Evolutionary conservation across 1,140 invertebrate genomes (phyloP), one percentile per base, ranked within the genome.

Genomic region (Coenobita brevimanus): DNA sequence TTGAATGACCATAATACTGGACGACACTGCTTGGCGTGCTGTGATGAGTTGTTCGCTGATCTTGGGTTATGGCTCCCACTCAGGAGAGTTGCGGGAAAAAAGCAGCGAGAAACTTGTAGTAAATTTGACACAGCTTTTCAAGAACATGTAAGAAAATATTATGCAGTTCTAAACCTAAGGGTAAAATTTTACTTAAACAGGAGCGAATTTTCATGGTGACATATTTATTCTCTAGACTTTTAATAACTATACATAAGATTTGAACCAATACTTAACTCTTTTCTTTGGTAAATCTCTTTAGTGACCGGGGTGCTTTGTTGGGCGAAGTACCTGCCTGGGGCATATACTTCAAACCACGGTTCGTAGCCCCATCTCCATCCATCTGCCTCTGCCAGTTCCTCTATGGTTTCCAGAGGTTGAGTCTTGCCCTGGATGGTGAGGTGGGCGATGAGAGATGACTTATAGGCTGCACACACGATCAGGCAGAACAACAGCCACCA

Each of bases 401-500:
- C 43, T 3, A 78, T 50, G 24, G 75, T 78, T 10, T 78, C 75
- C 10, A 30, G 33, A 10, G 43, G 75, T 1, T 3, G 15, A 4
- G 75, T 24, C 1, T 50, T 78, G 0, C 43, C 41, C 24, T 78
- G 38, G 3, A 78, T 54, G 1, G 38, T 78, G 13, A 78, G 33
- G 43, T 78, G 75, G 3, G 75, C 38, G 41, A 78, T 54, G 3
- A 78, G 4, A 27, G 75, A 78, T 4, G 75, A 78, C 13, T 41
- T 36, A 27, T 50, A 78, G 0, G 33, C 75, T 0, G 75, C 30
- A 78, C 41, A 50, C n/a, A 78, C 30, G 17, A 78, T 41, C 41
- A 78, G 75, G 33, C 75, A 78, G 75, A 78, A 78, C 3, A 78
- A 13, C 75, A 78, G 41, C 75, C 75, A n/a, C n/a, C n/a, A n/a